Evolutionary conservation across 1,140 invertebrate species (phyloP).

Genomic region (Melanaphis sacchari): DNA sequence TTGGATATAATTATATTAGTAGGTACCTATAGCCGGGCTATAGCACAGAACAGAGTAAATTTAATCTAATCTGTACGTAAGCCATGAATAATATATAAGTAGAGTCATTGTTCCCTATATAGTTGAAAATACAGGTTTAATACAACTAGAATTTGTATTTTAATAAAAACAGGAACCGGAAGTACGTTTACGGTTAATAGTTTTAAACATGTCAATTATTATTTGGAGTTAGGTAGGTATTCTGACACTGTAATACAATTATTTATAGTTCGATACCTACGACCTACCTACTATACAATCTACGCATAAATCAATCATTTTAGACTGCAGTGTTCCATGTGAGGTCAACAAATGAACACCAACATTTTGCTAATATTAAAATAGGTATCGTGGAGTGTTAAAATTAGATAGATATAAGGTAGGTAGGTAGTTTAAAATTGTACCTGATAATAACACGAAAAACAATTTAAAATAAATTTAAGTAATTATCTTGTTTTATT

Average conservation of each 20-base stretch:
- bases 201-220: not conserved
- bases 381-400: not conserved
- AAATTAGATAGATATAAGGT: not conserved
- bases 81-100: not conserved
- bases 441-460: not conserved
- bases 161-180: conserved; percentile 27
- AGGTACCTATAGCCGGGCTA: too few species aligned
- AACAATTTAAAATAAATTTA: not conserved
- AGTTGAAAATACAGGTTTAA: not conserved
- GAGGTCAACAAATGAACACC: not conserved
- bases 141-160: not conserved
- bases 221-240: not conserved
- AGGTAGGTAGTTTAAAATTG: not conserved
- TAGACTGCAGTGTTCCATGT: not conserved
- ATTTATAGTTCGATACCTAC: not conserved
- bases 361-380: not conserved
- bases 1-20: not conserved
- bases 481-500: not conserved
- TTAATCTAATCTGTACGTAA: not conserved
- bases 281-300: too few species aligned
- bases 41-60: not conserved
- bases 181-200: not conserved
- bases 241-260: not conserved
- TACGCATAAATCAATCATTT: not conserved
- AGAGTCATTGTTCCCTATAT: not conserved